Evolutionary conservation across 1,140 invertebrate species (phyloP).

Genomic region (Heliconius hewitsoni): DNA sequence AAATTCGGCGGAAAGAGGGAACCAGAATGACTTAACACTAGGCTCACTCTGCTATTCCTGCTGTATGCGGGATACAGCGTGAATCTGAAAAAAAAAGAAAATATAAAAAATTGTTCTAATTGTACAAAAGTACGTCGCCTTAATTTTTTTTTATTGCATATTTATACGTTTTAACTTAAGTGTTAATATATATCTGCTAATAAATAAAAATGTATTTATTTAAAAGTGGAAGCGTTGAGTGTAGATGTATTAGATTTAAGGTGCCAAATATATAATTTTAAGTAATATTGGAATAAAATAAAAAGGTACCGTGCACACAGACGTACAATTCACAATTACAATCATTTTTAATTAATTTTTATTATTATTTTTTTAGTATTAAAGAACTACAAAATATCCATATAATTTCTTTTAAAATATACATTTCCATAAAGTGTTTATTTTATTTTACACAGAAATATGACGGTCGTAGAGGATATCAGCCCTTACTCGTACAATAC

Average conservation of each 20-base stretch:
- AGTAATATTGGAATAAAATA: neutral
- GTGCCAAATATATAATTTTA: neutral
- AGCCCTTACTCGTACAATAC: conserved; percentile 34
- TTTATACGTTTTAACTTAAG: conserved; percentile 7
- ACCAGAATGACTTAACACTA: too few species aligned
- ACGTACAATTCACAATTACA: too few species aligned
- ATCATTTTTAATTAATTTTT: too few species aligned
- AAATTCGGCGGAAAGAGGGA: too few species aligned
- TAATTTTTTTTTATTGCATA: conserved; percentile 26
- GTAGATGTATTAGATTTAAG: neutral
- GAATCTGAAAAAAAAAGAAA: too few species aligned
- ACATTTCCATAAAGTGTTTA: neutral
- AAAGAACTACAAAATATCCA: neutral
- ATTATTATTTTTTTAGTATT: too few species aligned
- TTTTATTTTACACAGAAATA: conserved; percentile 34
- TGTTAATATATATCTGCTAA: conserved; percentile 1
- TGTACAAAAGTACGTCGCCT: neutral
- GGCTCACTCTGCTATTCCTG: too few species aligned
- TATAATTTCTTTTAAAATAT: neutral
- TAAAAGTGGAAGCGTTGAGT: conserved; percentile 1
- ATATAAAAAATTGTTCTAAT: too few species aligned
- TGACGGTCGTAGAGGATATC: conserved; percentile 60
- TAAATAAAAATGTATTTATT: neutral
- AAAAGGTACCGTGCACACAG: neutral
- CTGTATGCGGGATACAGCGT: too few species aligned